Base-by-base conservation (phyloP, 2,113 vertebrate species). In the Rhabdornis inornatus region DNA sequence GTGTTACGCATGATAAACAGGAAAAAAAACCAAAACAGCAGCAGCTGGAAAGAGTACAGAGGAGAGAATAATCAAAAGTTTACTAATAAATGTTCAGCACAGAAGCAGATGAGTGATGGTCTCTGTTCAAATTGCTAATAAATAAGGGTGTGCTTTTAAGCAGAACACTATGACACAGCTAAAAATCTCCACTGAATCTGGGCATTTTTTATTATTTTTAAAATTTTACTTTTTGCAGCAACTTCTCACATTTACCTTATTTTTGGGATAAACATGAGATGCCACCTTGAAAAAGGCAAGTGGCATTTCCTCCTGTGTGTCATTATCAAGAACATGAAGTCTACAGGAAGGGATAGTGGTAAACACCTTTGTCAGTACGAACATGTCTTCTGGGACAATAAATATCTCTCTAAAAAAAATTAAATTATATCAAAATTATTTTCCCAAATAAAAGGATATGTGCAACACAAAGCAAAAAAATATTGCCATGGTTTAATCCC, bases 281-380 rank as follows among this genome's bases (percentile, higher is more conserved):
- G 87, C 75, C 33, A 98, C 97, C 95, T 96, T 98, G 71, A 98
- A 98, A 94, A 99, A 98, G 55, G 98, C 81, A 42, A 93, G 96
- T 13, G 98, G 97, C 13, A 99, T 93, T 96, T 99, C 98, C 71
- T 99, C 97, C 95, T 98, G 95, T 11, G 99, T 99, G 93, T 99
- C 99, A 57, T 99, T 99, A 94, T 99, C 97, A 56, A 99, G 85
- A 45, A 99, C 92, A 21, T 99, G 98, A 61, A 99, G 97, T 59
- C 97, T 91, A 81, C 98, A 98, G 50, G 92, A 81, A 22, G 97
- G 97, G 28, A 99, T 85, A 9, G 98, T 93, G 15, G 97, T 98
- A 64, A 97, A 98, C 16, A 99, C 65, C 90, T 98, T 99, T 53
- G 98, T 97, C 23, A 98, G 90, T 94, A 99, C 50, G 88, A 98